Evolutionary conservation across 2,888 invertebrate genomes (phyloP), one percentile per base, ranked within the genome.

Genomic region (Uloborus plumipes): DNA sequence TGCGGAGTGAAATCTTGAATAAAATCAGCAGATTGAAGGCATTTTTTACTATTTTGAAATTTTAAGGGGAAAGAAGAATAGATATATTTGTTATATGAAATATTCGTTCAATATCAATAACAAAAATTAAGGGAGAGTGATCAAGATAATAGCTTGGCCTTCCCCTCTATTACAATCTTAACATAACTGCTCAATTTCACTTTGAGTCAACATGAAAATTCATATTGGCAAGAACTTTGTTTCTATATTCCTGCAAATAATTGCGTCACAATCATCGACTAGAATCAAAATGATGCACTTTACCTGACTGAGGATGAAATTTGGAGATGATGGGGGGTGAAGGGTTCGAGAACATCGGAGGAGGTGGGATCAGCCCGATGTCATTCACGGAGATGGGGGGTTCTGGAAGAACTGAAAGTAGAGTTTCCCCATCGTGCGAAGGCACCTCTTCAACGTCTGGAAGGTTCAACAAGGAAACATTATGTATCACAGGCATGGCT

Each of bases 281-380:
- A 13, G 18, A 7, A 51, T 50, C 22, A 20, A 11, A 22, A 62
- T 16, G 20, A 0, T 39, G 22, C n/a, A n/a, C 47, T 49, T 70
- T 49, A 83, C 83, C 83, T 77, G 73, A 61, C 14, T 77, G 73
- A 51, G 58, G 64, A 50, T 77, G 73, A 58, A 72, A 72, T 49
- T 77, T 83, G 9, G 77, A 49, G 49, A 64, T 39, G 2, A 83
- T 26, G 16, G 73, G 55, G 22, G 83, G 83, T 50, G 83, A 83
- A 22, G 85, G 81, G 76, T 73, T 66, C 76, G 86, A 80, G 92
- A 97, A 96, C 96, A 97, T 97, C 86, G 96, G 96, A 88, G 96
- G 96, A 88, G 96, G 96, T 88, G 95, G 95, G 89, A 95, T 95
- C 86, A 96, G 96, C 85, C 96, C 96, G 90, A 97, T 96, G 88